phyloP scores from a whole-genome alignment of 2,113 vertebrate genomes.

The Myocastor coypus region DNA sequence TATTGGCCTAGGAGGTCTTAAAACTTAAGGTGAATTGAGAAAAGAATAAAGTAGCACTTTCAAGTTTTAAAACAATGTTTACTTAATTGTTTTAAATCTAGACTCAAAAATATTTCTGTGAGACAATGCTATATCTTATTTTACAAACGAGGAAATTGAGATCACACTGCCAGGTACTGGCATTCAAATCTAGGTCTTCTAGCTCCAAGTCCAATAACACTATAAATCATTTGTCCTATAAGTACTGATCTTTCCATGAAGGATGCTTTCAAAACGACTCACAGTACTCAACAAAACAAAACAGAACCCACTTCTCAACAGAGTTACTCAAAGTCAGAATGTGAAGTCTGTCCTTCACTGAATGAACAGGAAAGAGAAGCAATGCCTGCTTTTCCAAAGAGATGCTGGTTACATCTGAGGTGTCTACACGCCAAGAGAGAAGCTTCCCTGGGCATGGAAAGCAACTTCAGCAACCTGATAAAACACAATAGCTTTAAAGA shows the following conservation, averaged over 20 bases:
- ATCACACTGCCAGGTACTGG: neutral
- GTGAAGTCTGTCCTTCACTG: neutral
- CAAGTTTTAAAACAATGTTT: slow-evolving; percentile 41
- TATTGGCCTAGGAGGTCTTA: neutral
- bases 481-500: neutral
- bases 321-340: neutral
- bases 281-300: neutral
- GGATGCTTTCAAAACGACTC: neutral
- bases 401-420: neutral
- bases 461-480: slow-evolving; percentile 2
- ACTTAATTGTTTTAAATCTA: slow-evolving; percentile 5
- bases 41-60: neutral
- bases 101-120: neutral
- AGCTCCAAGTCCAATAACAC: neutral
- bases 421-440: neutral
- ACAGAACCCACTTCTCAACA: neutral
- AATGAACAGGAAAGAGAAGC: neutral
- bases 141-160: slow-evolving; percentile 1
- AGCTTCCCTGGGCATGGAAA: neutral
- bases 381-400: neutral
- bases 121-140: neutral
- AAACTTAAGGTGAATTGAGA: neutral
- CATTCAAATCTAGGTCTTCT: neutral
- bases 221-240: neutral
- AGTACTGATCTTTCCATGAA: neutral